Conservation (phyloP, 2,113 vertebrate species). For the Neomonachus schauinslandi region DNA sequence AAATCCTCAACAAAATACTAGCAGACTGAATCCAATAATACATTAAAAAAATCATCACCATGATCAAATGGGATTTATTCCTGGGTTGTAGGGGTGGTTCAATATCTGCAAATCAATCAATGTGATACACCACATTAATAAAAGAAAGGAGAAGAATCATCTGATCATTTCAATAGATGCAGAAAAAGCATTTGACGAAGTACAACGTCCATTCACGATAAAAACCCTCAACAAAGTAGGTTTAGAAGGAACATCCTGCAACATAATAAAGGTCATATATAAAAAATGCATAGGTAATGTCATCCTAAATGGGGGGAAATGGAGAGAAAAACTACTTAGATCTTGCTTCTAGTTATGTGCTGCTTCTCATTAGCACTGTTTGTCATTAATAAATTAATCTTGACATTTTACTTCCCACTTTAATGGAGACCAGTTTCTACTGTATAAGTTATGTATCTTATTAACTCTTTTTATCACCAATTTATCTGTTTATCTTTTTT, state of each 20-base stretch:
- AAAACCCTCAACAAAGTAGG: neutral
- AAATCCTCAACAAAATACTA: neutral
- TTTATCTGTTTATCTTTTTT: neutral
- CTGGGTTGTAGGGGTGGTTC: neutral
- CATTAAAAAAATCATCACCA: neutral
- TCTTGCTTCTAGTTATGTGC: neutral
- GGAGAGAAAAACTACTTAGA: neutral
- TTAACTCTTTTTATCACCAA: neutral
- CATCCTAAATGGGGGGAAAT: neutral
- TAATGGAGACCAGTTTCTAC: neutral
- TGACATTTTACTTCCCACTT: neutral
- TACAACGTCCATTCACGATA: neutral
- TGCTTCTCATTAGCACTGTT: neutral
- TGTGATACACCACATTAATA: neutral
- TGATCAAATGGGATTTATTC: neutral
- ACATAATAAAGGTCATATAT: neutral
- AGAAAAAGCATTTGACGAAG: neutral
- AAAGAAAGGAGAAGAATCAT: neutral
- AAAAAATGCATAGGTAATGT: neutral
- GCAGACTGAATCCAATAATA: neutral
- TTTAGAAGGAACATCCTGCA: neutral
- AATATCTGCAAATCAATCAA: neutral
- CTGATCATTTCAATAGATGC: neutral
- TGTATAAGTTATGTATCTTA: neutral
- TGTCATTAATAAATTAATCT: neutral